Evolutionary conservation across 2,888 invertebrate genomes (phyloP).

Genomic region (Rosalia funebris): DNA sequence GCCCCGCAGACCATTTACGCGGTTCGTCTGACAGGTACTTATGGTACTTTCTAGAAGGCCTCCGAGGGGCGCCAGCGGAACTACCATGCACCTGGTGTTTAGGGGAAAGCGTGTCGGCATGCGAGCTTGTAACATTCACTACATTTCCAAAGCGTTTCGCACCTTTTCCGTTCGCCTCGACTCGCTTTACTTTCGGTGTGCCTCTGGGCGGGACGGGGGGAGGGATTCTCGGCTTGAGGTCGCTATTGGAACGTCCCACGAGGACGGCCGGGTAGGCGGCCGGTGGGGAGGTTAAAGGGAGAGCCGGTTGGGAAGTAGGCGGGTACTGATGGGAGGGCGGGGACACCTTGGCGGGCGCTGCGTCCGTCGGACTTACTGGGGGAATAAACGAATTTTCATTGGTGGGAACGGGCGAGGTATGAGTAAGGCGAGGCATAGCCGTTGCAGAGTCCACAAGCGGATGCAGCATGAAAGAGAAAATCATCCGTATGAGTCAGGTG

Average conservation of each 20-base stretch:
- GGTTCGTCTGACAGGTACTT: constrained; percentile 8
- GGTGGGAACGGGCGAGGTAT: constrained; percentile 9
- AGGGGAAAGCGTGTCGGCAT: neutral
- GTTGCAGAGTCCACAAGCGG: constrained; percentile 30
- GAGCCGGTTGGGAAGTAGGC: constrained; percentile 51
- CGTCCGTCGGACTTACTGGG: constrained; percentile 37
- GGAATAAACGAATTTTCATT: constrained; percentile 28
- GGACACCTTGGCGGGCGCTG: constrained; percentile 25
- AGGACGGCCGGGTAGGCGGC: constrained; percentile 78
- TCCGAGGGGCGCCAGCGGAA: constrained; percentile 3
- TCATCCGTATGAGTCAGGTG: constrained; percentile 20
- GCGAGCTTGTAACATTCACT: constrained; percentile 9
- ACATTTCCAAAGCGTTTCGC: constrained; percentile 43
- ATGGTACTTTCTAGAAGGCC: neutral
- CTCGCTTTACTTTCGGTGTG: constrained; percentile 74
- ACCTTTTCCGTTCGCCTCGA: constrained; percentile 62
- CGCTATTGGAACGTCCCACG: constrained; percentile 69
- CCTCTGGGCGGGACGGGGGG: constrained; percentile 90
- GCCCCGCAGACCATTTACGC: neutral
- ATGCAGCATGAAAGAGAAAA: constrained; percentile 52
- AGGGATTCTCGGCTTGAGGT: constrained; percentile 79
- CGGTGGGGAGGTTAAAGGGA: constrained; percentile 65
- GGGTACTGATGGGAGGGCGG: constrained; percentile 32
- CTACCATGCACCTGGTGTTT: constrained; percentile 7
- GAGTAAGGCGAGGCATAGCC: constrained; percentile 12